Base-by-base conservation (phyloP, 1,140 invertebrate genomes). In the Penaeus chinensis region DNA sequence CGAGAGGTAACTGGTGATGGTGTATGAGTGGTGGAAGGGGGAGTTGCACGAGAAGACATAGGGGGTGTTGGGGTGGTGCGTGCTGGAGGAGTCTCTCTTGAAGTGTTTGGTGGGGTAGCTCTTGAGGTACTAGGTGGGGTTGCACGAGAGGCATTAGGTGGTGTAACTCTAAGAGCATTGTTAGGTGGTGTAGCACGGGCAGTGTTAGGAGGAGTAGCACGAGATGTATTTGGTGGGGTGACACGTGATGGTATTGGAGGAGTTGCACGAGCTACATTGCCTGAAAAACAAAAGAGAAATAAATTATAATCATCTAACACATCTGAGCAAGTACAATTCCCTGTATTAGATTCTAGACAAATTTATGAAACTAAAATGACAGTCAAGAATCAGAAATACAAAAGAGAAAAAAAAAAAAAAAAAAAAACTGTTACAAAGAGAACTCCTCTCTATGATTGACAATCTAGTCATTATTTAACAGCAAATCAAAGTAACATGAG, bases 131-230 rank as follows among this genome's bases (percentile, higher is more conserved):
- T 60, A 19, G 84, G 77, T 7, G 84, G n/a, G 11, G 78, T 37
- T 24, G 54, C 60, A n/a, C 78, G 77, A n/a, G 84, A 47, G 42
- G 74, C 22, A 20, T 80, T 86, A 24, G 84, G 84, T 61, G 84
- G 77, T 7, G 84, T 86, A 54, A 65, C 37, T 54, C 84, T 37
- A 60, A 78, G 71, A n/a, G 78, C 37, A 32, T 42, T 27, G 19
- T 80, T 86, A 22, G 84, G 84, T 76, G 84, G 77, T 7, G 84
- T 86, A 27, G 77, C 37, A 66, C 84, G 77, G 47, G 84, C 66
- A n/a, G 78, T 65, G 62, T 42, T 83, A 47, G 84, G 84, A 54
- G 84, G 84, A 4, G 84, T 86, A 42, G 76, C 47, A 22, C 84
- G 76, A 10, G 78, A 80, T 19, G 77, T 69, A 62, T 66, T 81